phyloP scores from a whole-genome alignment of 2,888 invertebrate genomes.

The Cephus spinipes region DNA sequence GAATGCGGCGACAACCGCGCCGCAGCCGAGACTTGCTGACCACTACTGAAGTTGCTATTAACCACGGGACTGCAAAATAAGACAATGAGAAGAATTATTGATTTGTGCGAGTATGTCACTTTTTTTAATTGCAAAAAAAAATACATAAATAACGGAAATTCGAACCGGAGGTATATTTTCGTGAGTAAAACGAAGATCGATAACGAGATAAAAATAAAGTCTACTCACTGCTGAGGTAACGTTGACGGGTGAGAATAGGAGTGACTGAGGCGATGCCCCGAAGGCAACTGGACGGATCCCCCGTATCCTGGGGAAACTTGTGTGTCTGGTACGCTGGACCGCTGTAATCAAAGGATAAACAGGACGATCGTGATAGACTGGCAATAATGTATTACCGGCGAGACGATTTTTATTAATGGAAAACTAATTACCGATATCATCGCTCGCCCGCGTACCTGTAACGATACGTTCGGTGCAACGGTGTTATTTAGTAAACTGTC shows the following conservation, averaged over 20 bases:
- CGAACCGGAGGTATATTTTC: background rate
- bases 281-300: constrained; percentile 66
- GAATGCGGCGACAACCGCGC: constrained; percentile 72
- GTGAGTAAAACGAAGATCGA: background rate
- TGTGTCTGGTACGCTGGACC: constrained; percentile 69
- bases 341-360: constrained; percentile 49
- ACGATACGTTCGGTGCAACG: constrained; percentile 90
- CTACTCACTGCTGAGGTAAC: constrained; percentile 62
- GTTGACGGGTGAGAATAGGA: constrained; percentile 63
- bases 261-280: constrained; percentile 64
- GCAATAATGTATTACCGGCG: background rate
- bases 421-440: constrained; percentile 2
- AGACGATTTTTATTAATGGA: background rate
- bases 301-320: constrained; percentile 76
- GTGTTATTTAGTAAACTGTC: constrained; percentile 87
- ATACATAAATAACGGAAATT: background rate
- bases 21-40: constrained; percentile 64
- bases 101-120: background rate
- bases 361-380: background rate
- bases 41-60: constrained; percentile 66
- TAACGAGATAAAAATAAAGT: background rate
- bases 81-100: background rate
- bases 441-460: constrained; percentile 69
- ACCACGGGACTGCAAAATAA: constrained; percentile 52
- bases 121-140: background rate